Percentiles rank a stretch among this genome's conserved stretches.
These are phyloP conservation scores for Idaea straminata DNA, from an alignment of 2,888 invertebrate species.

Conservation along the genomic window DNA sequence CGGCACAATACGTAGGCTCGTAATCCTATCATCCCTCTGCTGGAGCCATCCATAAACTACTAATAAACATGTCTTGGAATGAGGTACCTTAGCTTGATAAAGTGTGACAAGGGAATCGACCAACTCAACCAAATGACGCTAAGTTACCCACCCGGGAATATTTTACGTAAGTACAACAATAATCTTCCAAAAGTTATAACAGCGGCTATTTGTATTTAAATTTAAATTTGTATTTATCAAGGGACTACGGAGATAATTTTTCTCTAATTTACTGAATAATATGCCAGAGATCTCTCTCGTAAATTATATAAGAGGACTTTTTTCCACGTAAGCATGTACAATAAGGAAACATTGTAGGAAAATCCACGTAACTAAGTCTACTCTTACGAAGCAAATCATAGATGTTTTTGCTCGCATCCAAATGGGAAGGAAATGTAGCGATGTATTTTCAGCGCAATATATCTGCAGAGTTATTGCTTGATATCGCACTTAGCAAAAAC, in stretches of 20 bases:
- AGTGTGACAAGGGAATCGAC: constrained; percentile 24
- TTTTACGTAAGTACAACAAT: constrained; percentile 9
- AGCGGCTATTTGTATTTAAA: constrained; percentile 5
- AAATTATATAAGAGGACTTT: neutral
- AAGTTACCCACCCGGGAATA: constrained; percentile 16
- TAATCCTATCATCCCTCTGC: constrained; percentile 28
- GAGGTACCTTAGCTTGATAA: constrained; percentile 23
- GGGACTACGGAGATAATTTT: neutral
- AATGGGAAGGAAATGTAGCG: neutral
- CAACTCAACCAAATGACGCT: constrained; percentile 17
- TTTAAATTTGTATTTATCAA: constrained; percentile 6
- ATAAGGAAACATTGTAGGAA: neutral
- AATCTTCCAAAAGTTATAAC: constrained; percentile 3
- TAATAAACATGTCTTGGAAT: constrained; percentile 30
- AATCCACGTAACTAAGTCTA: neutral
- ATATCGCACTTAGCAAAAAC: neutral
- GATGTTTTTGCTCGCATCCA: neutral
- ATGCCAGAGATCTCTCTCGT: neutral
- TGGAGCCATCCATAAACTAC: constrained; percentile 24
- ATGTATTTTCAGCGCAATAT: neutral
- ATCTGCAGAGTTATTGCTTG: constrained; percentile 1
- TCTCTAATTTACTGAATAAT: neutral
- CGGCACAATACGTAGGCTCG: constrained; percentile 15
- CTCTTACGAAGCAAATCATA: neutral
- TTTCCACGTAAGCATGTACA: neutral